Conservation (phyloP, 2,797 vertebrate species). For the Onychomys arenicola region DNA sequence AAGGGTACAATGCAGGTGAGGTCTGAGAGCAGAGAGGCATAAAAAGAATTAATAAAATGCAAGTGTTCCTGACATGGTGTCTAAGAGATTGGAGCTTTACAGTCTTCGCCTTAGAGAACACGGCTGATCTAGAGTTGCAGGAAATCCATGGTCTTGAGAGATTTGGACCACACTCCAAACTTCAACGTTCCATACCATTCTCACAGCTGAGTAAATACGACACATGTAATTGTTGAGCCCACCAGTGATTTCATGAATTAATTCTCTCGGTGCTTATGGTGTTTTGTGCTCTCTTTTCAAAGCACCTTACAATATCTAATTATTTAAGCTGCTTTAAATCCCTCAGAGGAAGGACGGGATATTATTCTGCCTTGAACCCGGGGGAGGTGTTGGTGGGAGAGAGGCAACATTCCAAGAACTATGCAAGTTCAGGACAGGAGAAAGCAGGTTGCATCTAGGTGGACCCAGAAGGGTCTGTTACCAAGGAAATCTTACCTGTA, state of each 20-base stretch:
- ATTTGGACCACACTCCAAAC: conserved; percentile 82
- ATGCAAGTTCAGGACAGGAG: neutral
- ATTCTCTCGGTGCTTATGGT: conserved; percentile 74
- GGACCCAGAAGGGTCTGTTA: conserved; percentile 24
- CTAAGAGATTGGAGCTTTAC: conserved; percentile 66
- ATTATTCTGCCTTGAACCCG: conserved; percentile 61
- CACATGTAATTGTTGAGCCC: conserved; percentile 76
- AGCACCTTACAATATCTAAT: conserved; percentile 76
- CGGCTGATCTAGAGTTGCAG: conserved; percentile 77
- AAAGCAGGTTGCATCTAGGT: neutral
- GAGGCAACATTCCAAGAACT: conserved; percentile 28
- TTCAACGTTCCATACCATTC: conserved; percentile 63
- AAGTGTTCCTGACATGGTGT: conserved; percentile 40
- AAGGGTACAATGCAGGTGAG: neutral
- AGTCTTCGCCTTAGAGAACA: conserved; percentile 62
- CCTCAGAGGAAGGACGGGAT: conserved; percentile 68
- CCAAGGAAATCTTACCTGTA: conserved; percentile 15
- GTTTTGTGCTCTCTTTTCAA: conserved; percentile 75
- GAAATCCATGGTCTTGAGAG: conserved; percentile 81
- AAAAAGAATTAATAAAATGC: conserved; percentile 58
- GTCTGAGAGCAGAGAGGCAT: conserved; percentile 34
- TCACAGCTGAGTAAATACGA: conserved; percentile 84
- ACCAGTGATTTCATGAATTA: conserved; percentile 82
- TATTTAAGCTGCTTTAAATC: conserved; percentile 75
- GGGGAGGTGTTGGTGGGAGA: neutral